A percentile compares a stretch with the other conserved stretches of the same genome.
Conservation (phyloP, 2,113 vertebrate genomes). For the Myxocyprinus asiaticus region DNA sequence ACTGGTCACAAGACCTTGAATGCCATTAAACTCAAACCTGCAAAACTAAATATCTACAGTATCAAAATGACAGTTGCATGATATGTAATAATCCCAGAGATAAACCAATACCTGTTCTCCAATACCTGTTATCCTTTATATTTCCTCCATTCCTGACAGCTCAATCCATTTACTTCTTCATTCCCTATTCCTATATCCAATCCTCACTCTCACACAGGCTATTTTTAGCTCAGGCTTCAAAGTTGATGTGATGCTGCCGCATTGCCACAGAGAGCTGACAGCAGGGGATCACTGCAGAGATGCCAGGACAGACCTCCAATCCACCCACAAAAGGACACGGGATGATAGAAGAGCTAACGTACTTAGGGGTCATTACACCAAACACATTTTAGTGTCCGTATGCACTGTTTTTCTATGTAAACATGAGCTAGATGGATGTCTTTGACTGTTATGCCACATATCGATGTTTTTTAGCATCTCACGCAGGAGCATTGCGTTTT, state of each 20-base stretch:
- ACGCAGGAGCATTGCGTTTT: no score
- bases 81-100: not conserved
- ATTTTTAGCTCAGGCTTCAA: slow-evolving; percentile 38
- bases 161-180: not conserved
- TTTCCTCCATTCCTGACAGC: no score
- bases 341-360: not conserved
- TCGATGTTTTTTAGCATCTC: no score
- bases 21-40: not conserved
- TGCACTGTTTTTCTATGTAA: no score
- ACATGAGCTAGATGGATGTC: no score
- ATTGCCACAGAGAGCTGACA: slow-evolving; percentile 23
- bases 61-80: not conserved
- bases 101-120: not conserved
- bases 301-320: not conserved
- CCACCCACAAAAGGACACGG: not conserved
- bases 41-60: not conserved
- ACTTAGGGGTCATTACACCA: no score
- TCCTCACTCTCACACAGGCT: not conserved
- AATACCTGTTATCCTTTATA: no score
- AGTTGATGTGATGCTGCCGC: slow-evolving; percentile 29
- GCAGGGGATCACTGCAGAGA: slow-evolving; percentile 7
- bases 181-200: not conserved
- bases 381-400: no score
- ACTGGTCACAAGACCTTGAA: not conserved
- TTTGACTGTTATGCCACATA: no score